Percentiles rank a stretch among this genome's conserved stretches.
Evolutionary conservation across 2,888 invertebrate genomes (phyloP).

Genomic region (Anagyrus pseudococci): DNA sequence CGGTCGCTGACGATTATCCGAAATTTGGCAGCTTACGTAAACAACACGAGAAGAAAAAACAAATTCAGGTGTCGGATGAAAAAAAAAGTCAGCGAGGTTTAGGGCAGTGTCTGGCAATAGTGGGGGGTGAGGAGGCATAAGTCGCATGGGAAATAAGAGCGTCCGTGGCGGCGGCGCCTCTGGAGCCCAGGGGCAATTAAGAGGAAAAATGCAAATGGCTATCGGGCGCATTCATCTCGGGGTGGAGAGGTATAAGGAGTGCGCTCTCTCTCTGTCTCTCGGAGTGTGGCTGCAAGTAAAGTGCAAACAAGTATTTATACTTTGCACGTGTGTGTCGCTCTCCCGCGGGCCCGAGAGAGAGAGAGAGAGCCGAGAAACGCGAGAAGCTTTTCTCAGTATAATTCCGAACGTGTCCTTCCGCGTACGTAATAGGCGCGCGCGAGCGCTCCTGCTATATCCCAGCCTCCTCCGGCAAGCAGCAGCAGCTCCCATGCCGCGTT

Average conservation of each 20-base stretch:
- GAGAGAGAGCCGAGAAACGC: constrained; percentile 7
- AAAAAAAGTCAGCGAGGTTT: too few species aligned
- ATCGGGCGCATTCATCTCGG: background rate
- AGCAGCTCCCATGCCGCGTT: too few species aligned
- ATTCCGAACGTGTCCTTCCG: background rate
- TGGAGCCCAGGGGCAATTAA: constrained; percentile 12
- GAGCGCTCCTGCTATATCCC: background rate
- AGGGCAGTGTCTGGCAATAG: too few species aligned
- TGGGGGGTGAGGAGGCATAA: too few species aligned
- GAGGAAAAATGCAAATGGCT: constrained; percentile 21
- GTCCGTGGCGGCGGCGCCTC: background rate
- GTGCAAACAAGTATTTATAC: background rate
- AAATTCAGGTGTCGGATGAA: too few species aligned
- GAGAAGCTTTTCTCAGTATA: constrained; percentile 10
- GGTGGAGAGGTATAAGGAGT: background rate
- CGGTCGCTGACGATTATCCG: too few species aligned
- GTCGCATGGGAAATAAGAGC: too few species aligned
- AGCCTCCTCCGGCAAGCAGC: too few species aligned
- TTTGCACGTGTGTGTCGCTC: background rate
- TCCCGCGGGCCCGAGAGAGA: background rate
- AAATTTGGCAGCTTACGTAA: too few species aligned
- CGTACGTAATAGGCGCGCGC: constrained; percentile 12
- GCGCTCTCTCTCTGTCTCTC: background rate
- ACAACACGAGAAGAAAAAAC: too few species aligned
- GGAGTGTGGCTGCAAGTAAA: background rate